phyloP scores from a whole-genome alignment of 2,797 vertebrate species.

The Sebastolobus alascanus region DNA sequence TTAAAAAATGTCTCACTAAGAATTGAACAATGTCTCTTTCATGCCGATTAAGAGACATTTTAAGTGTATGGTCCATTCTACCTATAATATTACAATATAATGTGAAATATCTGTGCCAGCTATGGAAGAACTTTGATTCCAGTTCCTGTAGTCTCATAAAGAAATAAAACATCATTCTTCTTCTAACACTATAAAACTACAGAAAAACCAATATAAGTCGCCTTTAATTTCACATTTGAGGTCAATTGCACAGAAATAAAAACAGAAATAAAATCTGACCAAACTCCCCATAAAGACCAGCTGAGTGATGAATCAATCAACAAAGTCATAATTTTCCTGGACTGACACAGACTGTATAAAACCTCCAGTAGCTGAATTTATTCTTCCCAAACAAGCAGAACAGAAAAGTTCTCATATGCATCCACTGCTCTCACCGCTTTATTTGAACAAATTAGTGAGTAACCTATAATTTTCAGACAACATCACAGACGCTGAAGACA shows the following conservation, averaged over 20 bases:
- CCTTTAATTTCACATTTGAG: constrained; percentile 19
- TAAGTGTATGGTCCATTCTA: neutral
- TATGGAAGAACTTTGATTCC: neutral
- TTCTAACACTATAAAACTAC: constrained; percentile 1
- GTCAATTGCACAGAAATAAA: constrained; percentile 25
- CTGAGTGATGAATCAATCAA: constrained; percentile 53
- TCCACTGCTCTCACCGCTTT: constrained; percentile 46
- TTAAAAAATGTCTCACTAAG: neutral
- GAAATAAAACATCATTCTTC: neutral
- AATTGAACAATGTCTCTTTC: neutral
- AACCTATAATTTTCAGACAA: constrained; percentile 68
- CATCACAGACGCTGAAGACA: constrained; percentile 56
- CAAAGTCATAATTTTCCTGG: constrained; percentile 55
- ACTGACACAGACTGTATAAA: constrained; percentile 47
- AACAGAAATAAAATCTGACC: constrained; percentile 22
- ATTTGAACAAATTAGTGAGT: constrained; percentile 71
- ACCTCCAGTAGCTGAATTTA: constrained; percentile 56
- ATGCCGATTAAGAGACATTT: neutral
- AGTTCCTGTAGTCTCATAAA: neutral
- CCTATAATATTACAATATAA: neutral
- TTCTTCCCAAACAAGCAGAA: constrained; percentile 69
- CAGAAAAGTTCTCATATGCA: constrained; percentile 43
- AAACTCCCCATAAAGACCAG: constrained; percentile 29
- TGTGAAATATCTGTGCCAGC: neutral
- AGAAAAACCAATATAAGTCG: neutral